A percentile compares a stretch with the other conserved stretches of the same genome.
phyloP scores from a whole-genome alignment of 2,113 vertebrate genomes.

The Ancistrus triradiatus region DNA sequence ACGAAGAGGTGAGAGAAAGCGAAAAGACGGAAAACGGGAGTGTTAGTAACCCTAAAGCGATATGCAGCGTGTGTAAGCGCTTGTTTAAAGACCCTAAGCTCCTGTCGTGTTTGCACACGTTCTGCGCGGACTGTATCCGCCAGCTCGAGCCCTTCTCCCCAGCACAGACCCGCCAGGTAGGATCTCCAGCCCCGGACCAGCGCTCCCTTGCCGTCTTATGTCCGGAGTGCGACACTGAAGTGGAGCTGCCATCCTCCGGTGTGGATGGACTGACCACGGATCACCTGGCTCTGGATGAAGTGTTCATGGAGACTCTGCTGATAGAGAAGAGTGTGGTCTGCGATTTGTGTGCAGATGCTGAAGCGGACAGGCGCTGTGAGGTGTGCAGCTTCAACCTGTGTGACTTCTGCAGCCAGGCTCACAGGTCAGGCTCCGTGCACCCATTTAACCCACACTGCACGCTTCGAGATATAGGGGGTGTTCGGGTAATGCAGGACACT shows the following conservation, averaged over 20 bases:
- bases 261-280: slow-evolving; percentile 72
- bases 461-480: not conserved
- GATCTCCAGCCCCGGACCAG: slow-evolving; percentile 24
- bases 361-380: slow-evolving; percentile 77
- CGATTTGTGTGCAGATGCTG: slow-evolving; percentile 81
- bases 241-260: slow-evolving; percentile 75
- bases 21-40: not conserved
- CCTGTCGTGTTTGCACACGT: slow-evolving; percentile 83
- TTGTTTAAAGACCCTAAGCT: slow-evolving; percentile 75
- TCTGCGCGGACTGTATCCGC: slow-evolving; percentile 77
- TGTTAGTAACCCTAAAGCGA: slow-evolving; percentile 51
- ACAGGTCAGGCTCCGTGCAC: slow-evolving; percentile 68
- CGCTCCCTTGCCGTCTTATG: slow-evolving; percentile 70
- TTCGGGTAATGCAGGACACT: no score
- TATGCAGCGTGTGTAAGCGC: slow-evolving; percentile 69
- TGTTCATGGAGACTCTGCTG: slow-evolving; percentile 71
- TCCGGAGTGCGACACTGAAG: slow-evolving; percentile 81
- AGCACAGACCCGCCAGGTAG: slow-evolving; percentile 37
- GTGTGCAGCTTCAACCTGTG: slow-evolving; percentile 81
- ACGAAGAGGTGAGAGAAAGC: not conserved
- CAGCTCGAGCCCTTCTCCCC: slow-evolving; percentile 70
- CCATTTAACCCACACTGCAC: not conserved
- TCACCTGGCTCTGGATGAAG: slow-evolving; percentile 78
- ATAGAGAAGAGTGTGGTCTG: slow-evolving; percentile 68
- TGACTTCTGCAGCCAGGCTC: slow-evolving; percentile 87